Percentiles rank a stretch among this genome's conserved stretches.
Evolutionary conservation across 2,888 invertebrate species (phyloP).

Genomic region (Saturnia japonica): DNA sequence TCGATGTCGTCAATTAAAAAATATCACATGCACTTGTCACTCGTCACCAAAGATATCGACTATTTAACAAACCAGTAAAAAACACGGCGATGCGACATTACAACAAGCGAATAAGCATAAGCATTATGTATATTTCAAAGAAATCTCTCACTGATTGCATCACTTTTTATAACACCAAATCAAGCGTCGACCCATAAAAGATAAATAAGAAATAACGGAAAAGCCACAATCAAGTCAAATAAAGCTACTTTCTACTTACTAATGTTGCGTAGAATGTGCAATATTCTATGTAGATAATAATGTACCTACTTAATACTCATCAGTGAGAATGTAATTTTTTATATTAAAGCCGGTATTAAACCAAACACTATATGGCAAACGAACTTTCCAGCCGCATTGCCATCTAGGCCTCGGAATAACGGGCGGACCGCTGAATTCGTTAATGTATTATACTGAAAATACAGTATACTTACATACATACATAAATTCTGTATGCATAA

Average conservation of each 20-base stretch:
- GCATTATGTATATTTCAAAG: background rate
- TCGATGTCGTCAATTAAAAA: background rate
- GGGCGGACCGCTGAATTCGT: slow-evolving; percentile 48
- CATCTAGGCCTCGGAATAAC: slow-evolving; percentile 64
- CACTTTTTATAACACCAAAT: background rate
- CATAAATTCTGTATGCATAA: background rate
- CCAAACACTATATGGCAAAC: slow-evolving; percentile 47
- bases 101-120: background rate
- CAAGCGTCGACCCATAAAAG: background rate
- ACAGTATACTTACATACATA: slow-evolving; percentile 4
- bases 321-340: slow-evolving; percentile 52
- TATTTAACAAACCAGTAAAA: background rate
- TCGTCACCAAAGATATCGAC: background rate
- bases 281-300: slow-evolving; percentile 45
- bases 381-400: slow-evolving; percentile 62
- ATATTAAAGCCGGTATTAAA: slow-evolving; percentile 49
- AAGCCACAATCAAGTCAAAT: background rate
- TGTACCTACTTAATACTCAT: too few relatives aligned
- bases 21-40: background rate
- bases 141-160: background rate
- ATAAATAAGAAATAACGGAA: background rate
- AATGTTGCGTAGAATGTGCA: slow-evolving; percentile 20
- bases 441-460: slow-evolving; percentile 30
- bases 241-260: background rate
- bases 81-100: background rate